A percentile compares a stretch with the other conserved stretches of the same genome.
phyloP scores from a whole-genome alignment of 2,888 invertebrate genomes.

The Himalopsyche kuldschensis region DNA sequence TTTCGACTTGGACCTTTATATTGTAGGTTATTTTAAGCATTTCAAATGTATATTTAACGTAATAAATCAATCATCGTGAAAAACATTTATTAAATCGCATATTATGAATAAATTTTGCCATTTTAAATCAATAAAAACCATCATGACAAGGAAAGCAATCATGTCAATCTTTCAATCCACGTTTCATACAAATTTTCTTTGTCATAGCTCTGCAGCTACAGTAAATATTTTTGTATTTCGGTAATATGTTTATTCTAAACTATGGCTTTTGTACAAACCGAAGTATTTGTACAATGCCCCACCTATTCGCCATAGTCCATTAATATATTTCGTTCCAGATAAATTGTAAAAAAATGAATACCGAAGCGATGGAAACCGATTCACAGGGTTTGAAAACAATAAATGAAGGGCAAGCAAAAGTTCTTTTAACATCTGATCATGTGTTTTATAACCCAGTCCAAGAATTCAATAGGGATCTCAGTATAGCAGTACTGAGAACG shows the following conservation, averaged over 20 bases:
- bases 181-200: not conserved
- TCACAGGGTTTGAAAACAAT: not conserved
- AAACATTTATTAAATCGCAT: not conserved
- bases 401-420: constrained; percentile 77
- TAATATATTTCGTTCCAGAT: not conserved
- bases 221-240: not conserved
- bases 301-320: no score
- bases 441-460: constrained; percentile 99
- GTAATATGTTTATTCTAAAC: not conserved
- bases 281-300: no score
- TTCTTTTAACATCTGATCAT: constrained; percentile 68
- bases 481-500: constrained; percentile 73
- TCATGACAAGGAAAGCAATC: not conserved
- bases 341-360: not conserved
- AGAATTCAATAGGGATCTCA: constrained; percentile 96
- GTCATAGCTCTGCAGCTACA: not conserved
- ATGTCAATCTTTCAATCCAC: not conserved
- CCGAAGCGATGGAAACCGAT: not conserved
- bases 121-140: not conserved
- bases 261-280: no score
- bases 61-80: not conserved
- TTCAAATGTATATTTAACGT: not conserved
- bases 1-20: not conserved
- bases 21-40: not conserved
- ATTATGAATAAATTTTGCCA: not conserved